Conservation (phyloP, 2,888 invertebrate genomes). For the Agonum fuliginosum region DNA sequence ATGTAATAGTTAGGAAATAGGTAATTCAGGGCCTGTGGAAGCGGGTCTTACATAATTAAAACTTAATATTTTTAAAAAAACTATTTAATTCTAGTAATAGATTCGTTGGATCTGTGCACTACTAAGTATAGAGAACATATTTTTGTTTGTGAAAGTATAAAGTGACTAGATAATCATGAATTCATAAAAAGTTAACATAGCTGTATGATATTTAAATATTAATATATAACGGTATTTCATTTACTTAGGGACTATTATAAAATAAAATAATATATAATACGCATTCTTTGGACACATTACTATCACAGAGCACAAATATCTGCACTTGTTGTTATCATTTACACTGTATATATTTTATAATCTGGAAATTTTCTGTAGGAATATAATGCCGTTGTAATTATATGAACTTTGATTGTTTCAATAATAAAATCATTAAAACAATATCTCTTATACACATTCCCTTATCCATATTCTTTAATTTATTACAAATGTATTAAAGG, state of each 20-base stretch:
- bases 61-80: constrained; percentile 4
- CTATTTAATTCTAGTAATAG: constrained; percentile 38
- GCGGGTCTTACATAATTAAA: constrained; percentile 3
- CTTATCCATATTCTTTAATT: too few relatives aligned
- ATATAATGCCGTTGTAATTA: constrained; percentile 22
- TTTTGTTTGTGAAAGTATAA: constrained; percentile 44
- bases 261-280: constrained; percentile 6
- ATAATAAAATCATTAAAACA: constrained; percentile 15
- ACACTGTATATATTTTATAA: constrained; percentile 54
- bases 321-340: constrained; percentile 55
- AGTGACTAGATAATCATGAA: constrained; percentile 42
- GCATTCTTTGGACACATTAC: constrained; percentile 39
- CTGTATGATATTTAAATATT: constrained; percentile 13
- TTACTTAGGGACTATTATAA: constrained; percentile 2
- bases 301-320: constrained; percentile 50
- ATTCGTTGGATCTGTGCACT: constrained; percentile 55
- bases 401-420: constrained; percentile 13
- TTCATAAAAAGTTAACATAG: background rate
- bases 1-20: constrained; percentile 8
- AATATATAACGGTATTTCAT: constrained; percentile 16
- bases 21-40: background rate
- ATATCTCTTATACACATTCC: too few relatives aligned
- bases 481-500: too few relatives aligned
- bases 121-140: constrained; percentile 50
- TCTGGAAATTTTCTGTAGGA: background rate